Conservation (phyloP, 23 tunicate genomes). For the Trididemnum miniatum region DNA sequence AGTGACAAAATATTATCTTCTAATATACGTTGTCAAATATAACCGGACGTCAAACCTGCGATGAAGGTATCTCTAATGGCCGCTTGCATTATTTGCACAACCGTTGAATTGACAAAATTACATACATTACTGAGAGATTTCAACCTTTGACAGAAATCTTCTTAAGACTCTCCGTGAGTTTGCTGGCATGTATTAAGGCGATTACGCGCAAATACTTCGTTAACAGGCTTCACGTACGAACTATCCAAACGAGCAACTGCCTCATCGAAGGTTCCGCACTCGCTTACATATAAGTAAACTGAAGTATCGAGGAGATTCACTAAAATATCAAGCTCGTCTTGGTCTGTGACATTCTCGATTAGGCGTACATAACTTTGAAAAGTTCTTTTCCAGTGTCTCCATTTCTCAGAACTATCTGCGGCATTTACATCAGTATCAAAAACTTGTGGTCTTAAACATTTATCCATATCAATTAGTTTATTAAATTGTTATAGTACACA, state of each 20-base stretch:
- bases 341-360: background rate
- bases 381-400: conserved; percentile 6
- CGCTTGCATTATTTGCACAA: background rate
- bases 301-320: background rate
- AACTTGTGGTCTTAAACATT: background rate
- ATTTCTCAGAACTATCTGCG: background rate
- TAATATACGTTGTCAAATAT: background rate
- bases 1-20: too few relatives aligned
- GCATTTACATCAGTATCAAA: background rate
- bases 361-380: background rate
- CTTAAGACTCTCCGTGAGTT: background rate
- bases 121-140: background rate
- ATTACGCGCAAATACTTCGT: conserved; percentile 5
- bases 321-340: conserved; percentile 15
- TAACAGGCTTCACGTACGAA: background rate
- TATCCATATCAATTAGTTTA: too few relatives aligned
- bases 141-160: conserved; percentile 2
- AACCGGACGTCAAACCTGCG: too few relatives aligned
- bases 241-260: background rate
- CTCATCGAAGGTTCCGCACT: background rate
- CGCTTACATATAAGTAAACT: conserved; percentile 2
- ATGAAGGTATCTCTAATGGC: too few relatives aligned
- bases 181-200: conserved; percentile 4
- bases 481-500: too few relatives aligned
- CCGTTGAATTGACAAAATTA: background rate